Percentiles rank a stretch among this genome's conserved stretches.
phyloP scores from a whole-genome alignment of 2,888 invertebrate species.

The Drosophila formosana region DNA sequence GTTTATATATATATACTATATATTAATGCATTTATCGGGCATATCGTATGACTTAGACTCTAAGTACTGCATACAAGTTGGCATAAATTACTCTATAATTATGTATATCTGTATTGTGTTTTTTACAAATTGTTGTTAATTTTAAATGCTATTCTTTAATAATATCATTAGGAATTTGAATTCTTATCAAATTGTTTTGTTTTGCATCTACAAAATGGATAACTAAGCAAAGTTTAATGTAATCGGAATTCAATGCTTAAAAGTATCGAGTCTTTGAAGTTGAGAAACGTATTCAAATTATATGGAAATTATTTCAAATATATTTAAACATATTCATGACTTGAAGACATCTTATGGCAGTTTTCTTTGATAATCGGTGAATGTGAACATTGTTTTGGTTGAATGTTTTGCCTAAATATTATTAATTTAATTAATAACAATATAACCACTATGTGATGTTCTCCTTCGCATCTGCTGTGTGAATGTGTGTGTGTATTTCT shows the following conservation, averaged over 20 bases:
- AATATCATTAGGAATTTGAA: constrained; percentile 66
- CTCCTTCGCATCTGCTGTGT: constrained; percentile 15
- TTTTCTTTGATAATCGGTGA: constrained; percentile 45
- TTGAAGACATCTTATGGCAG: constrained; percentile 70
- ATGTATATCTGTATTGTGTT: constrained; percentile 28
- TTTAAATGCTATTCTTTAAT: constrained; percentile 38
- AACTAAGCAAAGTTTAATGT: constrained; percentile 7
- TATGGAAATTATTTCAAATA: constrained; percentile 10
- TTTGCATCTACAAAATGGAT: constrained; percentile 52
- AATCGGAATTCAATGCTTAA: constrained; percentile 22
- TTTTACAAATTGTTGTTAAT: constrained; percentile 45
- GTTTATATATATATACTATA: constrained; percentile 49
- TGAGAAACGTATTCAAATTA: constrained; percentile 12
- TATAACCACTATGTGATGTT: constrained; percentile 71
- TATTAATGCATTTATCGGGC: constrained; percentile 37
- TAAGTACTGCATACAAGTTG: constrained; percentile 62
- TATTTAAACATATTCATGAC: constrained; percentile 26
- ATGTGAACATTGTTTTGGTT: constrained; percentile 48
- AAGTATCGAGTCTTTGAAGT: constrained; percentile 38
- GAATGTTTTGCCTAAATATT: constrained; percentile 30
- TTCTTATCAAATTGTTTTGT: constrained; percentile 5
- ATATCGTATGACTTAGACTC: constrained; percentile 46
- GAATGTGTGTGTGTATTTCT: constrained; percentile 25
- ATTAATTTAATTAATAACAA: constrained; percentile 65
- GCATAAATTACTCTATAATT: constrained; percentile 40